Evolutionary conservation across 2,888 invertebrate species (phyloP), one percentile per base, ranked within the genome.

Genomic region (Entomobrya multifasciata): DNA sequence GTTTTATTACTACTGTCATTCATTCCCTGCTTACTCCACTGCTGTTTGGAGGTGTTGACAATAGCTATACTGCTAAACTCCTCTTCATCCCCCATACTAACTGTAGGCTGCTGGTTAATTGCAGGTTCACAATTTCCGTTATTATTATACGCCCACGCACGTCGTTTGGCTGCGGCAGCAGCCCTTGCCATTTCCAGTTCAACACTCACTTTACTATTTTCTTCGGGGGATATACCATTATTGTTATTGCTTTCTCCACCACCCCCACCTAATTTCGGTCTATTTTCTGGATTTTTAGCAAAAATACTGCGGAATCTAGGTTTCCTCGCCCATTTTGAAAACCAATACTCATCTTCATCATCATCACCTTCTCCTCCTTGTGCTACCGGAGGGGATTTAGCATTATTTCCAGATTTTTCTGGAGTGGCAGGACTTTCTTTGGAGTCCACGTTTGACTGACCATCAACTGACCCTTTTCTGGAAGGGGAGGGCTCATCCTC

Each of bases 341-440:
- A 93, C 93, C 93, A 93, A 89, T 93, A 93, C 87, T 93, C 93
- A 88, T 93, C 93, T 25, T 93, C 91, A n/a, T 90, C 90, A 10
- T 90, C 89, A 6, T 87, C 86, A 3, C 30, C 62, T 30, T 36
- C 62, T 27, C 6, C 3, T 25, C 62, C n/a, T 30, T n/a, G 10
- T n/a, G 30, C 13, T 4, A 4, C 15, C 20, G 17, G 5, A 15
- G 55, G 55, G 3, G 55, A 55, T 55, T 11, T 20, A 22, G 2
- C 17, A 8, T 20, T 20, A 20, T 5, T 55, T 15, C 72, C 47
- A n/a, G n/a, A n/a, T 49, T 49, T 27, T n/a, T 60, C 57, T 55
- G 22, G 20, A 57, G 4, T 17, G 17, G 11, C 22, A 20, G 8
- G 57, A 1, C n/a, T n/a, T 49, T n/a, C n/a, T n/a, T 20, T 52